A percentile compares a stretch with the other conserved stretches of the same genome.
Evolutionary conservation across 2,888 invertebrate genomes (phyloP).

Genomic region (Gastrophysa polygoni): DNA sequence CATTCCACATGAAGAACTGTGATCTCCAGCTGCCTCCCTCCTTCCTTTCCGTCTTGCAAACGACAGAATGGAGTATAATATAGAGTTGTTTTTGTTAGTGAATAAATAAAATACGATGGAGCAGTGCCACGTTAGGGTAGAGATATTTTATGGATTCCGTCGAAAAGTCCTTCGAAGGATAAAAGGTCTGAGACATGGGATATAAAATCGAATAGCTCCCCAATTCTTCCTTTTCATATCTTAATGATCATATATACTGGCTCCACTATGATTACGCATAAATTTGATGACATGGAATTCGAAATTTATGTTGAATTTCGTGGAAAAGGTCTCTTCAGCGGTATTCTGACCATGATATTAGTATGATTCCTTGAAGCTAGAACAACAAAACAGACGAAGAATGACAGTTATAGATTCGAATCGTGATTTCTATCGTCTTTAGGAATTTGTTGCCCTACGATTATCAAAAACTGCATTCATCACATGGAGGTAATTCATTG

Average conservation of each 20-base stretch:
- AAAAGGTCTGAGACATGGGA: background rate
- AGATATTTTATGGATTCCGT: constrained; percentile 10
- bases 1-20: constrained; percentile 6
- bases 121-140: background rate
- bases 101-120: constrained; percentile 25
- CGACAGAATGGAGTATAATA: constrained; percentile 18
- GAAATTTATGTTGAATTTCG: background rate
- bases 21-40: background rate
- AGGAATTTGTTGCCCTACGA: too few relatives aligned
- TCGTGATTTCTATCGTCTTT: too few relatives aligned
- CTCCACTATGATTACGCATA: constrained; percentile 3
- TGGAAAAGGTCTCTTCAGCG: background rate
- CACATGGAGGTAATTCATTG: too few relatives aligned
- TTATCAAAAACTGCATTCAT: too few relatives aligned
- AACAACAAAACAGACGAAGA: too few relatives aligned
- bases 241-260: constrained; percentile 1
- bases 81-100: constrained; percentile 27
- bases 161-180: background rate
- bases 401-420: too few relatives aligned
- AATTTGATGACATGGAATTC: background rate
- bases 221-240: constrained; percentile 4
- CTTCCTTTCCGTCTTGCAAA: constrained; percentile 14
- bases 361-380: background rate
- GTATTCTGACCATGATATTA: constrained; percentile 6
- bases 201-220: constrained; percentile 4